Evolutionary conservation across 2,888 invertebrate species (phyloP).

Genomic region (Andrena bicolor): DNA sequence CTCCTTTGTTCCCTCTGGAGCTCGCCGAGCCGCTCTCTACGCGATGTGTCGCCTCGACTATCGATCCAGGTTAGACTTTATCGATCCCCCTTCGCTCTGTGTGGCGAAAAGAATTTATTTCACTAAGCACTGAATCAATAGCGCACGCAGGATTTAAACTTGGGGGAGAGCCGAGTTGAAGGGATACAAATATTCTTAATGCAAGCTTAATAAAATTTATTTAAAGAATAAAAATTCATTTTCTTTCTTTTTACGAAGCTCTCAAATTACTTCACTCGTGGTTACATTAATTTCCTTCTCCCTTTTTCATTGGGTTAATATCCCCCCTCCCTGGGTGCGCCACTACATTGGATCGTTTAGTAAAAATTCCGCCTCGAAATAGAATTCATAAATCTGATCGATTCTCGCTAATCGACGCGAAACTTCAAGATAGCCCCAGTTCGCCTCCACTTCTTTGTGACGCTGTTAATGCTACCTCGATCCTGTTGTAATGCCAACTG

Average conservation of each 20-base stretch:
- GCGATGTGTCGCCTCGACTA: constrained; percentile 26
- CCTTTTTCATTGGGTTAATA: no score
- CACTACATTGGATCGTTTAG: no score
- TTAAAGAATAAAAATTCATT: no score
- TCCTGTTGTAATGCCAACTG: background rate
- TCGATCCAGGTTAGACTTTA: constrained; percentile 25
- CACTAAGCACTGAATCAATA: background rate
- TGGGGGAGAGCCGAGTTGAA: no score
- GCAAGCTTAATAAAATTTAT: no score
- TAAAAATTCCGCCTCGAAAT: no score
- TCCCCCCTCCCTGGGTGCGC: no score
- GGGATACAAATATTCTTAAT: no score
- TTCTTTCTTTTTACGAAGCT: no score
- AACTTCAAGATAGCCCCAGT: background rate
- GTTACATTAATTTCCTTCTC: no score
- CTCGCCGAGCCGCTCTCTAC: constrained; percentile 4
- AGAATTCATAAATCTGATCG: background rate
- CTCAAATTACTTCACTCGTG: no score
- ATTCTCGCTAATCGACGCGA: background rate
- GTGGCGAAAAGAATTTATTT: background rate
- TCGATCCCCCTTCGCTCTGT: constrained; percentile 15
- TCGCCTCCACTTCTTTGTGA: background rate
- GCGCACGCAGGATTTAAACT: no score
- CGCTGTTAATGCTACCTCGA: background rate
- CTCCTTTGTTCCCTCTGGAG: constrained; percentile 63